phyloP scores from a whole-genome alignment of 2,888 invertebrate species.

The Hermaeophaga mercurialis region DNA sequence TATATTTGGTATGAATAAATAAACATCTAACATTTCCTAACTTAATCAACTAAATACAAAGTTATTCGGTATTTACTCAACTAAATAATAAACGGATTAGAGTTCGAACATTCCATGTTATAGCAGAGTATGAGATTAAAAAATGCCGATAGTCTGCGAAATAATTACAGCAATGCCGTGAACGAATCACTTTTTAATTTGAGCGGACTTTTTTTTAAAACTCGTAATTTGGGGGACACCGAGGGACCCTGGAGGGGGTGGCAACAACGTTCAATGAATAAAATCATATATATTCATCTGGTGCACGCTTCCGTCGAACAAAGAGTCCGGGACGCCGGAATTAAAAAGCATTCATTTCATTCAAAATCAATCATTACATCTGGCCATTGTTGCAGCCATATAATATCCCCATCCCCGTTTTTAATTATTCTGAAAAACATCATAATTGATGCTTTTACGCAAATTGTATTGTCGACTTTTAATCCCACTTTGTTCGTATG shows the following conservation, averaged over 20 bases:
- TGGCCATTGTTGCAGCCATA: constrained; percentile 44
- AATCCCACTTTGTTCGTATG: too few relatives aligned
- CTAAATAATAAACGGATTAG: too few relatives aligned
- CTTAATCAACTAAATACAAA: too few relatives aligned
- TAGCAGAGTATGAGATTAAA: background rate
- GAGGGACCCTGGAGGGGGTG: constrained; percentile 36
- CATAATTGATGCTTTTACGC: constrained; percentile 45
- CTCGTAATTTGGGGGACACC: constrained; percentile 38
- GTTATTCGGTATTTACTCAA: too few relatives aligned
- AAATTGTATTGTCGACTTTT: constrained; percentile 28
- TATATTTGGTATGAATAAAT: too few relatives aligned
- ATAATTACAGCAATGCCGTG: constrained; percentile 26
- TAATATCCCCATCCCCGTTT: constrained; percentile 38
- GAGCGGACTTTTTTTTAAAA: constrained; percentile 51
- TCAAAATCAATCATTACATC: constrained; percentile 56
- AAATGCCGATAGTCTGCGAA: constrained; percentile 29
- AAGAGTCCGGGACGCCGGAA: constrained; percentile 51
- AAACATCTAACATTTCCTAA: too few relatives aligned
- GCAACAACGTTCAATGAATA: constrained; percentile 55
- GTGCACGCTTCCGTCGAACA: constrained; percentile 51
- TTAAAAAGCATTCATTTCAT: constrained; percentile 59
- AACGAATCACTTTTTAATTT: constrained; percentile 50
- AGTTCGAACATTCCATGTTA: background rate
- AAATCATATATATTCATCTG: constrained; percentile 57
- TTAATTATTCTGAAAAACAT: constrained; percentile 44